Evolutionary conservation across 2,113 vertebrate genomes (phyloP), one percentile per base, ranked within the genome.

Genomic region (Anolis sagrei): DNA sequence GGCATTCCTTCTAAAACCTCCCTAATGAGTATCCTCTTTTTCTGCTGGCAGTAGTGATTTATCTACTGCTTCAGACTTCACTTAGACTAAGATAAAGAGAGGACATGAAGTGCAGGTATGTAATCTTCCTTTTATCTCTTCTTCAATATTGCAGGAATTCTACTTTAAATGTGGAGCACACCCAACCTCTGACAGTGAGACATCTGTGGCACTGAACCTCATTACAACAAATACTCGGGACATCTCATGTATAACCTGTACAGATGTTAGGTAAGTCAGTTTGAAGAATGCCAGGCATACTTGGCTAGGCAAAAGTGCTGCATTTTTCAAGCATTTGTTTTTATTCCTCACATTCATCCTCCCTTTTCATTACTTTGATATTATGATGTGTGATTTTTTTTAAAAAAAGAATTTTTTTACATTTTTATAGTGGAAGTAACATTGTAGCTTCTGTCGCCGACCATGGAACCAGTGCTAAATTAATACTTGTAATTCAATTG

Each of bases 131-230:
- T 90, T 93, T 95, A 93, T 90, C 88, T 93, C 83, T 96, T 48
- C 78, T 93, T 94, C 87, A 79, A 88, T 91, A 84, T 94, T 95
- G 76, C 94, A 98, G 97, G 97, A 98, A 86, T 98, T 98, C 93
- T 98, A 97, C 93, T 97, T 97, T 90, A 98, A 98, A 95, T 98
- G 97, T 94, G 97, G 96, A 85, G 94, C 96, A 83, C 97, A 98
- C 89, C 97, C 97, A 64, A 98, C 97, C 2, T 76, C 94, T 88
- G 96, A 97, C 91, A 93, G 94, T 86, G 97, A 98, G 83, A 97
- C 97, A 3, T 98, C 97, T 23, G 97, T 97, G 64, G 95, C 96
- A 85, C 90, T 98, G 96, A 97, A 96, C 95, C 95, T 98, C 19
- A 58, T 98, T 93, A 96, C 97, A 84, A 93, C 95, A 62, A 98